A percentile compares a stretch with the other conserved stretches of the same genome.
These are phyloP conservation scores for Rousettus leschenaultii DNA, from an alignment of 2,113 vertebrate genomes.

Conservation along the genomic window DNA sequence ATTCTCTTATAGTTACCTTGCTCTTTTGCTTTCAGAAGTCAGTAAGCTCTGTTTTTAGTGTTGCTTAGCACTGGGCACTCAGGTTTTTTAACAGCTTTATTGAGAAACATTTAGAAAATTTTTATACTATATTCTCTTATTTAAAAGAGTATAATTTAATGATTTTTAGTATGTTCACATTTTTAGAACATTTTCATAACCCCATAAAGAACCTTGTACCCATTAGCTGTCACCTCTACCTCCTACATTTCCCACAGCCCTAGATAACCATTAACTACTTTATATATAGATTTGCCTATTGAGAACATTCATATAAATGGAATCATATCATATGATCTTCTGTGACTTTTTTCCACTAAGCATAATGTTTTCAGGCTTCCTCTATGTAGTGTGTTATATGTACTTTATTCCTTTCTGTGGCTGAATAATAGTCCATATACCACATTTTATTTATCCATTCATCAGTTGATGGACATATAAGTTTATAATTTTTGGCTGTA, in stretches of 20 bases:
- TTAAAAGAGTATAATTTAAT: neutral
- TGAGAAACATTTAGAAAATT: neutral
- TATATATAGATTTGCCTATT: neutral
- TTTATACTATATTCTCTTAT: neutral
- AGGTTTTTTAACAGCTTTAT: slow-evolving; percentile 5
- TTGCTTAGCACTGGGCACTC: neutral
- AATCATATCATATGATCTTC: neutral
- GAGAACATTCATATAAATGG: neutral
- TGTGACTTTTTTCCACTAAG: neutral
- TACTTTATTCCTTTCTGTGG: neutral
- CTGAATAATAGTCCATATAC: neutral
- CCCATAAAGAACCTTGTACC: neutral
- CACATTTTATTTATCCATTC: neutral
- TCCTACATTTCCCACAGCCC: neutral
- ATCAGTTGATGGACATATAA: neutral
- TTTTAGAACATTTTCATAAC: neutral
- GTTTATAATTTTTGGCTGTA: neutral
- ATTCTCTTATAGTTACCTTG: neutral
- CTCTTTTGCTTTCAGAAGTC: slow-evolving; percentile 16
- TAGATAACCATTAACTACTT: neutral
- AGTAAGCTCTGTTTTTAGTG: neutral
- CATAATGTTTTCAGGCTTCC: neutral
- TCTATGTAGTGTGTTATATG: neutral
- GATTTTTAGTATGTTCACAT: neutral
- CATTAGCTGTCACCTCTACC: neutral